These are phyloP conservation scores for Psophia crepitans DNA, from an alignment of 2,113 vertebrate genomes.

Conservation along the genomic window DNA sequence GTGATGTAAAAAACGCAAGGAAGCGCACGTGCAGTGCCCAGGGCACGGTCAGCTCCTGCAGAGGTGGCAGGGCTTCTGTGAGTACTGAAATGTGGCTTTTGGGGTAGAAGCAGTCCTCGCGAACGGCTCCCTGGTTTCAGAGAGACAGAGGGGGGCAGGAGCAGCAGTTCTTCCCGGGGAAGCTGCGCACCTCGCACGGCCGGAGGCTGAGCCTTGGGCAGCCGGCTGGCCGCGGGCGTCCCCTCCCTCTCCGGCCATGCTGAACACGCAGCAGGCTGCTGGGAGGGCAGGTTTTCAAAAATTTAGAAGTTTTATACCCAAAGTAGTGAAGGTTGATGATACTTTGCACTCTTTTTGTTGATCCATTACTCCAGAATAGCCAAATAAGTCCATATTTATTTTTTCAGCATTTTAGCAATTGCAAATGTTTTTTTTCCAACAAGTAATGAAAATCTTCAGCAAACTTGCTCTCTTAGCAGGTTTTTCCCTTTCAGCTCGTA, in stretches of 20 bases:
- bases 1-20: background rate
- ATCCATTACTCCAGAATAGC: background rate
- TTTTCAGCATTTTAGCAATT: background rate
- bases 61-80: too few relatives aligned
- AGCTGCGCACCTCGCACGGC: background rate
- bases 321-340: background rate
- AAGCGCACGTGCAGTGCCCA: background rate
- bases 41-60: background rate
- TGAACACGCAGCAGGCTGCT: fast-evolving
- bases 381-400: background rate
- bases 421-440: background rate
- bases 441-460: background rate
- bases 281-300: background rate
- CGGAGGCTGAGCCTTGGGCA: background rate
- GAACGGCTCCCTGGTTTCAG: fast-evolving
- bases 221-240: background rate
- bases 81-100: fast-evolving
- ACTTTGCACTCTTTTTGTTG: background rate
- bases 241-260: background rate
- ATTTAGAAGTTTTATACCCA: background rate
- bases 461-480: background rate
- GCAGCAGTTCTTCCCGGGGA: background rate
- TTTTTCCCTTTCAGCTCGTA: background rate
- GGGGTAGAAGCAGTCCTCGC: too few relatives aligned
- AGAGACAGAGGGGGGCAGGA: background rate